Conservation (phyloP, 2,888 invertebrate genomes). For the Epicampocera succincta region DNA sequence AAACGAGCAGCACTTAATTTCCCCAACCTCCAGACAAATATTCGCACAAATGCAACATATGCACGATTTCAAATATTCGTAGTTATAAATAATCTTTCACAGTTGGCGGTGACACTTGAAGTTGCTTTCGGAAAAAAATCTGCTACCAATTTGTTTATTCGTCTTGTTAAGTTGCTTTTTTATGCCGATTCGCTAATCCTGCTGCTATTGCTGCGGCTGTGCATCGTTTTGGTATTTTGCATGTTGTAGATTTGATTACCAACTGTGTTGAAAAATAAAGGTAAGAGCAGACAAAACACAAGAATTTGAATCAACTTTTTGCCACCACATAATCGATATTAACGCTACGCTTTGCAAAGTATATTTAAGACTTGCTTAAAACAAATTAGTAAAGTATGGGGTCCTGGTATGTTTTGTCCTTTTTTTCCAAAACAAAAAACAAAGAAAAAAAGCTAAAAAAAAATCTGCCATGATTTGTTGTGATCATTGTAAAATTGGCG, state of each 20-base stretch:
- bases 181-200: conserved; percentile 16
- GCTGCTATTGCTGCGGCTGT: conserved; percentile 22
- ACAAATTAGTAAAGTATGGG: conserved; percentile 64
- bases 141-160: conserved; percentile 68
- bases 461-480: conserved; percentile 68
- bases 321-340: conserved; percentile 58
- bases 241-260: conserved; percentile 69
- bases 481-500: conserved; percentile 68
- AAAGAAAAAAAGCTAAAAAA: not conserved
- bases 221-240: conserved; percentile 64
- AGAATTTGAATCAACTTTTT: conserved; percentile 58
- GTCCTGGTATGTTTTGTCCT: conserved; percentile 31
- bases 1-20: conserved; percentile 9
- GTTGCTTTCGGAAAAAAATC: conserved; percentile 64
- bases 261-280: conserved; percentile 60
- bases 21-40: conserved; percentile 31
- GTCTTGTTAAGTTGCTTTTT: conserved; percentile 38
- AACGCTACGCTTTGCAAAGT: conserved; percentile 39
- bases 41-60: conserved; percentile 41
- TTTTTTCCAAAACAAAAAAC: no score
- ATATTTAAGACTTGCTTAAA: conserved; percentile 46
- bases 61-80: conserved; percentile 60
- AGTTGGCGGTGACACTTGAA: conserved; percentile 70
- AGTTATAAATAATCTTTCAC: conserved; percentile 69
- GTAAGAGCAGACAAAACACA: conserved; percentile 31